Percentiles rank a stretch among this genome's conserved stretches.
phyloP scores from a whole-genome alignment of 2,888 invertebrate genomes.

The Hofmannophila pseudospretella region DNA sequence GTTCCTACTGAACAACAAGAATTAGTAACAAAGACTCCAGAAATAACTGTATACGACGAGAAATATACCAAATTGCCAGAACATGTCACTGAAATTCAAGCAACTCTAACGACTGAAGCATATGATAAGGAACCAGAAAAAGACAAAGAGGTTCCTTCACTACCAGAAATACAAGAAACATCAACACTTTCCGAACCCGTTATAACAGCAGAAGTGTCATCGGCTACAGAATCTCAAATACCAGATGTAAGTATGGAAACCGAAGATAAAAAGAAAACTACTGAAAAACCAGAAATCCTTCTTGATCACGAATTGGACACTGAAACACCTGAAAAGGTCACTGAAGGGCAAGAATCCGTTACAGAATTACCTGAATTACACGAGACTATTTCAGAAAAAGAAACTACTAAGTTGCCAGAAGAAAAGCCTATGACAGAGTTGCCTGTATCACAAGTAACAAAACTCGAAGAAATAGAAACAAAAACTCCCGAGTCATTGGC shows the following conservation, averaged over 20 bases:
- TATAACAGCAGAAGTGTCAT: not conserved
- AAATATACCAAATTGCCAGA: not conserved
- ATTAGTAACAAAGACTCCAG: slow-evolving; percentile 1
- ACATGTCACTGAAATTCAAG: slow-evolving; percentile 3
- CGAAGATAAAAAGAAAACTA: not conserved
- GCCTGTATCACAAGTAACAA: slow-evolving; percentile 6
- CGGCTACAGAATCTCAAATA: not conserved
- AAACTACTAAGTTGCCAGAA: not conserved
- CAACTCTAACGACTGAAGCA: slow-evolving; percentile 5
- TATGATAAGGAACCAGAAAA: too few species aligned
- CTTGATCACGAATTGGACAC: not conserved
- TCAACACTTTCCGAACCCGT: not conserved
- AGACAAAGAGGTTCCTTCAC: not conserved
- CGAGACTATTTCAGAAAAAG: not conserved
- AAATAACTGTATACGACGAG: not conserved
- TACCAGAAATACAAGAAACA: not conserved
- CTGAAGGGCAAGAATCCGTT: not conserved
- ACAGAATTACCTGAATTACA: not conserved
- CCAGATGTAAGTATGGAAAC: not conserved
- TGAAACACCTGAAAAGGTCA: not conserved
- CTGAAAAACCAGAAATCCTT: not conserved
- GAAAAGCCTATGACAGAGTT: slow-evolving; percentile 7
- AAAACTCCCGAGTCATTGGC: slow-evolving; percentile 13
- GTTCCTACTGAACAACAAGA: slow-evolving; percentile 7
- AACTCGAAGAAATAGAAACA: slow-evolving; percentile 1